phyloP scores from a whole-genome alignment of 2,888 invertebrate species.

The Dasypogon diadema region DNA sequence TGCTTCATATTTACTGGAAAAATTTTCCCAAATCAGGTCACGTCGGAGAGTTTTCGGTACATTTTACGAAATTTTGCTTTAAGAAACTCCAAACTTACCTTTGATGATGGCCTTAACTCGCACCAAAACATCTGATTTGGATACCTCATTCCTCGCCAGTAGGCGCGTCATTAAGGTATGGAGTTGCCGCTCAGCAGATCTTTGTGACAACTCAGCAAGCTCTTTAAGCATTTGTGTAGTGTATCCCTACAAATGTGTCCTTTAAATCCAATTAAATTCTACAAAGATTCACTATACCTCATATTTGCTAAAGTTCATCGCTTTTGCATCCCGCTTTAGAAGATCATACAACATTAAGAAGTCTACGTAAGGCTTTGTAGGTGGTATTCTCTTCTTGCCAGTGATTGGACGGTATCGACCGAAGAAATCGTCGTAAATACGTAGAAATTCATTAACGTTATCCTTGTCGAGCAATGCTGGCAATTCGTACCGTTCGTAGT shows the following conservation, averaged over 20 bases:
- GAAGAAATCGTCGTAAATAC: constrained; percentile 67
- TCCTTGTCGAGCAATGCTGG: constrained; percentile 62
- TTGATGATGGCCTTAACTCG: constrained; percentile 64
- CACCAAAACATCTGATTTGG: constrained; percentile 65
- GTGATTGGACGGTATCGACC: constrained; percentile 63
- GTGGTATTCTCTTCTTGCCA: constrained; percentile 67
- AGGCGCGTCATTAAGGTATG: constrained; percentile 65
- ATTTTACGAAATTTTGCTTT: too few species aligned
- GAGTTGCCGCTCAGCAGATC: constrained; percentile 65
- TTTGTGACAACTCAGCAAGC: constrained; percentile 62
- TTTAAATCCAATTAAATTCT: too few species aligned
- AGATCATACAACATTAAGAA: constrained; percentile 68
- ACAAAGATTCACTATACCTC: too few species aligned
- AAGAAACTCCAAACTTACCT: constrained; percentile 61
- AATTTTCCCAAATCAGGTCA: too few species aligned
- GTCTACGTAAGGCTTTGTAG: constrained; percentile 68
- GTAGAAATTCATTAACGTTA: constrained; percentile 66
- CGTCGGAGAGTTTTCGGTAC: too few species aligned
- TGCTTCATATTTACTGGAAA: too few species aligned
- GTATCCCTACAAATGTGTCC: too few species aligned
- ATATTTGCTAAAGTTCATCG: constrained; percentile 66
- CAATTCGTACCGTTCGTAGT: constrained; percentile 60
- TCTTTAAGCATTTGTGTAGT: constrained; percentile 63
- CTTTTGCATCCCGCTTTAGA: constrained; percentile 68
- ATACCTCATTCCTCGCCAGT: constrained; percentile 64